These are phyloP conservation scores for Pteria penguin DNA, from an alignment of 2,888 invertebrate genomes.

Conservation along the genomic window DNA sequence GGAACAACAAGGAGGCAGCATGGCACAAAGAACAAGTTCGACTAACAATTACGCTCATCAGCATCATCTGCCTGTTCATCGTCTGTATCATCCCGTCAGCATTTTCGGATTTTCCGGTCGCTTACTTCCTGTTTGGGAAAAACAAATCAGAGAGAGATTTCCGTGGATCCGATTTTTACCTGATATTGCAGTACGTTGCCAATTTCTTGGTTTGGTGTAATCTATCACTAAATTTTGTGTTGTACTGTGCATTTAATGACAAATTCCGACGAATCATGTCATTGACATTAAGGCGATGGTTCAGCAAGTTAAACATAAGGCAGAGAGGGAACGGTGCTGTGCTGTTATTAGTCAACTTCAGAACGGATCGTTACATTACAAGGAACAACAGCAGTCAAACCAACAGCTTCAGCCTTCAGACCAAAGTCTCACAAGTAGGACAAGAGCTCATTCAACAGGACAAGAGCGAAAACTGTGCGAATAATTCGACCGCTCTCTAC, in stretches of 20 bases:
- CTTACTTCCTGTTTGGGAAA: conserved; percentile 66
- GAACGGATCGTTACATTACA: conserved; percentile 52
- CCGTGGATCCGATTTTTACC: conserved; percentile 58
- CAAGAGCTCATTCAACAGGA: conserved; percentile 21
- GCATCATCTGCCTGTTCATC: conserved; percentile 73
- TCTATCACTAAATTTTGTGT: conserved; percentile 75
- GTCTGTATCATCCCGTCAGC: conserved; percentile 75
- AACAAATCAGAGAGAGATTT: conserved; percentile 50
- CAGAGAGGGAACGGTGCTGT: conserved; percentile 35
- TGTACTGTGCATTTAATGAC: conserved; percentile 76
- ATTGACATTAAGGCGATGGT: conserved; percentile 57
- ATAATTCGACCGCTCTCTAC: conserved; percentile 27
- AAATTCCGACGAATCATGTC: conserved; percentile 67
- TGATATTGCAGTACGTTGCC: conserved; percentile 59
- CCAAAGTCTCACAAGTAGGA: conserved; percentile 42
- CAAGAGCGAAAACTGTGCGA: conserved; percentile 14
- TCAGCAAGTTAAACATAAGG: conserved; percentile 43
- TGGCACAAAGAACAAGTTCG: conserved; percentile 72
- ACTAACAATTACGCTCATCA: conserved; percentile 74
- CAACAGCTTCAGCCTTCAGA: conserved; percentile 52
- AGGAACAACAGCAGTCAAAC: conserved; percentile 58
- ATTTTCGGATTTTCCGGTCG: conserved; percentile 70
- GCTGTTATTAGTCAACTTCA: conserved; percentile 51
- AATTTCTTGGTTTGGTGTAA: conserved; percentile 74
- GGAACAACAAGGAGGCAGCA: conserved; percentile 64